Conservation (phyloP, 1,140 invertebrate genomes). For the Cyphomyrmex costatus region DNA sequence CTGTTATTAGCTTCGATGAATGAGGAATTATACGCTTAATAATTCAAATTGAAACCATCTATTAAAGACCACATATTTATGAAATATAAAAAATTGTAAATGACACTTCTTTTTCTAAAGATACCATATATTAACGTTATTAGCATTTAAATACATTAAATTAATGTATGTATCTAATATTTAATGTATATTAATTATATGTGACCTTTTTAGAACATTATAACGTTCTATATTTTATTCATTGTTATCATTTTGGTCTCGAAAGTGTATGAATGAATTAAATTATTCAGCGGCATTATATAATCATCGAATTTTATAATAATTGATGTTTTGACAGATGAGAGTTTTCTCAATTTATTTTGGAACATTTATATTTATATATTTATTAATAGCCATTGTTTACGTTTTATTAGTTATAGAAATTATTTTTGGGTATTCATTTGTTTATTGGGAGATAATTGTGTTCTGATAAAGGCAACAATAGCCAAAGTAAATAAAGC, state of each 20-base stretch:
- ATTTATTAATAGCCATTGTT: background rate
- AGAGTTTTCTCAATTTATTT: background rate
- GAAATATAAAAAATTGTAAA: background rate
- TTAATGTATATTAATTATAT: background rate
- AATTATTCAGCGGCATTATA: background rate
- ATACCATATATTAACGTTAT: background rate
- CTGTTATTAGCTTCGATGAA: background rate
- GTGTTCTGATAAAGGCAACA: slow-evolving; percentile 17
- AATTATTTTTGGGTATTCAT: slow-evolving; percentile 11
- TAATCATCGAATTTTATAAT: background rate
- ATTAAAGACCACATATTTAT: background rate
- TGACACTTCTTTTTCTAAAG: background rate
- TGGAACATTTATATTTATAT: background rate
- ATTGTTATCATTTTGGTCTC: background rate
- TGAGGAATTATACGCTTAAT: background rate
- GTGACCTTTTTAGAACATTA: background rate
- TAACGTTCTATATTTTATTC: background rate
- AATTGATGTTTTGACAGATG: background rate
- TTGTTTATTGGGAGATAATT: slow-evolving; percentile 10
- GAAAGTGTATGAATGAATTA: background rate
- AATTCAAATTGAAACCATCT: no score
- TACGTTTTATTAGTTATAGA: slow-evolving; percentile 24
- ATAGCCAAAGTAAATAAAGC: slow-evolving; percentile 45
- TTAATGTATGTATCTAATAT: background rate
- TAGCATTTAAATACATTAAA: background rate